Conservation (phyloP, 2,888 invertebrate species). For the Tinea semifulvella region DNA sequence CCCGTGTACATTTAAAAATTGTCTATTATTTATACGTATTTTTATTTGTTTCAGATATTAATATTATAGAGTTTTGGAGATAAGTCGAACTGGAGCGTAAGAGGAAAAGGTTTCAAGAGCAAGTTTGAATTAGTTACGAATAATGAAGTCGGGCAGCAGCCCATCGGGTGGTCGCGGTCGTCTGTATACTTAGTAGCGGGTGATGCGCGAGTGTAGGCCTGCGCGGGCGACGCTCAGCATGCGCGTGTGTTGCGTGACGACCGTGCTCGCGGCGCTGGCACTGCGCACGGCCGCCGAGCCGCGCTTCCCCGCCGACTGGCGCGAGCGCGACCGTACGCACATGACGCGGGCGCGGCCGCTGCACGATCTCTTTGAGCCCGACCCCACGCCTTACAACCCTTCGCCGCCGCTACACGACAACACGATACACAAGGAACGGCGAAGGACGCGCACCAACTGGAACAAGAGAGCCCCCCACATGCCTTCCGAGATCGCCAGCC, state of each 20-base stretch:
- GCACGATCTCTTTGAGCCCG: slow-evolving; percentile 51
- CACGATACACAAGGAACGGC: slow-evolving; percentile 44
- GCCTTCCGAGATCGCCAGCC: slow-evolving; percentile 72
- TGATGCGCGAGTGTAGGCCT: slow-evolving; percentile 47
- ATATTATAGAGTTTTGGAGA: background rate
- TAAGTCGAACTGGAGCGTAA: slow-evolving; percentile 26
- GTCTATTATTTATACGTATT: background rate
- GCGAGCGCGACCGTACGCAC: slow-evolving; percentile 34
- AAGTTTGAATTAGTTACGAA: slow-evolving; percentile 23
- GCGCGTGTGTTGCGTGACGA: slow-evolving; percentile 54
- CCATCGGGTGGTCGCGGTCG: slow-evolving; percentile 40
- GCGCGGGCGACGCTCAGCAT: slow-evolving; percentile 43
- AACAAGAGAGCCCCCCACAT: slow-evolving; percentile 47
- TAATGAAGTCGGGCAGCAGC: slow-evolving; percentile 58
- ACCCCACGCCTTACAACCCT: slow-evolving; percentile 29
- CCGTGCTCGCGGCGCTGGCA: slow-evolving; percentile 52
- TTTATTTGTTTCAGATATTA: slow-evolving; percentile 2
- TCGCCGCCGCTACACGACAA: slow-evolving; percentile 34
- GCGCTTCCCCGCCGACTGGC: slow-evolving; percentile 45
- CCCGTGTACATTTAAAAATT: no score
- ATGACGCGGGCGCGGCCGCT: slow-evolving; percentile 39
- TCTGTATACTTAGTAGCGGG: slow-evolving; percentile 52
- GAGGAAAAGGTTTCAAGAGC: slow-evolving; percentile 20
- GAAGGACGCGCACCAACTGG: slow-evolving; percentile 36
- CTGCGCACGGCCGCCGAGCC: slow-evolving; percentile 44